A percentile compares a stretch with the other conserved stretches of the same genome.
Evolutionary conservation across 2,797 vertebrate genomes (phyloP).

Genomic region (Enteromius anoplus): DNA sequence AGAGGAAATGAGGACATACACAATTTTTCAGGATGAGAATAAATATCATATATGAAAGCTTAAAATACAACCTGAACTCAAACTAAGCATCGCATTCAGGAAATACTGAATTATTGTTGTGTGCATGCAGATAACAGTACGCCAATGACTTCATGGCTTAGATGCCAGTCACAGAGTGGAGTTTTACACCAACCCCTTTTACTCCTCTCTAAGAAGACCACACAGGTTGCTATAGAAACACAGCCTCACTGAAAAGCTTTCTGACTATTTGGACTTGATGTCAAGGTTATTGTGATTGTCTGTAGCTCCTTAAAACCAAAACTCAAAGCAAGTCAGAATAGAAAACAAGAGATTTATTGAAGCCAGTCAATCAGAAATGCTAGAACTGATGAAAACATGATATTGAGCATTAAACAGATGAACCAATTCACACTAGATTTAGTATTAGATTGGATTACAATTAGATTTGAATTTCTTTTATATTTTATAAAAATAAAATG

Average conservation of each 20-base stretch:
- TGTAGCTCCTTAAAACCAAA: slow-evolving; percentile 12
- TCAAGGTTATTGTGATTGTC: slow-evolving; percentile 31
- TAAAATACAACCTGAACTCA: not conserved
- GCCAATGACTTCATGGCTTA: slow-evolving; percentile 2
- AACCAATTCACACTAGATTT: not conserved
- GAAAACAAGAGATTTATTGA: not conserved
- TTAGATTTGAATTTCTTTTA: not conserved
- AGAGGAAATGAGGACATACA: not conserved
- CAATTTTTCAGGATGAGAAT: slow-evolving; percentile 7
- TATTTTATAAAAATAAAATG: too few species aligned
- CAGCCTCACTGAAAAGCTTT: slow-evolving; percentile 27
- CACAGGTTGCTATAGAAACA: slow-evolving; percentile 40
- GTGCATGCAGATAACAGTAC: not conserved
- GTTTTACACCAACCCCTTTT: slow-evolving; percentile 20
- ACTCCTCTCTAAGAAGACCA: not conserved
- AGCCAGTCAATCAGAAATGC: not conserved
- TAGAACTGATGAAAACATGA: slow-evolving; percentile 11
- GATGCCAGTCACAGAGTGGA: slow-evolving; percentile 30
- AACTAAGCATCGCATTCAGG: not conserved
- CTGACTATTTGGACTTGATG: slow-evolving; percentile 20
- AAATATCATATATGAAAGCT: not conserved
- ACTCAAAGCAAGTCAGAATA: not conserved
- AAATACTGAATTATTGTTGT: not conserved
- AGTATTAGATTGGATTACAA: not conserved
- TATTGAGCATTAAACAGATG: not conserved